These are phyloP conservation scores for Lacerta agilis DNA, from an alignment of 2,797 vertebrate genomes.

Conservation along the genomic window DNA sequence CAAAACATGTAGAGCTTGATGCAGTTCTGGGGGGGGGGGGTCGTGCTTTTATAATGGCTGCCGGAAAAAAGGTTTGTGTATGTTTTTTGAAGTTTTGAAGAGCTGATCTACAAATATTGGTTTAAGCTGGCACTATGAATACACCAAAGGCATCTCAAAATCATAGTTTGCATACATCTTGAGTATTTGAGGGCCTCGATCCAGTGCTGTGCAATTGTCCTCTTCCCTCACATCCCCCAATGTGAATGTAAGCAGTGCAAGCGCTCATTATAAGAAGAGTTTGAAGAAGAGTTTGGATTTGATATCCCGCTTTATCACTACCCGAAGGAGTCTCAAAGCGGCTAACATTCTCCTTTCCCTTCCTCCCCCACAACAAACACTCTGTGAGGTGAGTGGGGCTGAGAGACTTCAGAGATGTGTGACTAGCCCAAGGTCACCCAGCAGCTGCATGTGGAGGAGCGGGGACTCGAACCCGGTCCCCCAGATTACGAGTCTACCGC, in stretches of 20 bases:
- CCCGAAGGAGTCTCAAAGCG: too few relatives aligned
- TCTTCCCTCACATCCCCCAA: neutral
- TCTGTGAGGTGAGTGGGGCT: too few relatives aligned
- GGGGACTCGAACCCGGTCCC: too few relatives aligned
- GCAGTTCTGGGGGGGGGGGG: constrained; percentile 37
- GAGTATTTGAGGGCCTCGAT: neutral
- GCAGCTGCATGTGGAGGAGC: too few relatives aligned
- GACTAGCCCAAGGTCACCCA: too few relatives aligned
- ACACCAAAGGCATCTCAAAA: neutral
- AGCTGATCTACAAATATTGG: constrained; percentile 7
- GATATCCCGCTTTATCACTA: too few relatives aligned
- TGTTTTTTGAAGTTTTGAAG: constrained; percentile 9
- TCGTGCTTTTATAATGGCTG: neutral
- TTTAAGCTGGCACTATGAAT: neutral
- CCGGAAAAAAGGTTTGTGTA: neutral
- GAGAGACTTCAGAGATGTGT: too few relatives aligned
- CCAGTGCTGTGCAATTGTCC: neutral
- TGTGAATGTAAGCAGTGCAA: neutral
- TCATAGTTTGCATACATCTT: neutral
- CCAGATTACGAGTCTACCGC: too few relatives aligned
- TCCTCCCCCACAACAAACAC: too few relatives aligned
- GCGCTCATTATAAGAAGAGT: neutral
- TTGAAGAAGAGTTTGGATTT: too few relatives aligned
- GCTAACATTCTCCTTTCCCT: too few relatives aligned
- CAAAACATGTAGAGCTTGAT: constrained; percentile 20